These are phyloP conservation scores for Eubucco bourcierii DNA, from an alignment of 2,113 vertebrate species.

Conservation along the genomic window DNA sequence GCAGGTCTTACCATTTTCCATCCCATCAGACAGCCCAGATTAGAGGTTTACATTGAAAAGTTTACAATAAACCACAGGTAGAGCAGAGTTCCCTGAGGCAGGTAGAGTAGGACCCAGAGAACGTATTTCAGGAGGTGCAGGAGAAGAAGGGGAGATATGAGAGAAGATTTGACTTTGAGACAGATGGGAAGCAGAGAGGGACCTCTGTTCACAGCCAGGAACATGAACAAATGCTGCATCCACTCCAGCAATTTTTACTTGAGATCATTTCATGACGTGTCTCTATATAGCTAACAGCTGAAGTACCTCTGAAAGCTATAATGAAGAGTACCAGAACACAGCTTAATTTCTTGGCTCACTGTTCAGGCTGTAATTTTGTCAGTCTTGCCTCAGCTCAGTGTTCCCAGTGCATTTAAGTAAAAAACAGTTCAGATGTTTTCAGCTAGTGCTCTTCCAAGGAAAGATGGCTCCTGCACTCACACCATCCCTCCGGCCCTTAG, in stretches of 20 bases:
- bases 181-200: slow-evolving; percentile 50
- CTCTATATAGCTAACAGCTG: slow-evolving; percentile 21
- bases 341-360: slow-evolving; percentile 36
- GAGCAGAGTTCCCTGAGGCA: background rate
- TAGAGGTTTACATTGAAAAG: background rate
- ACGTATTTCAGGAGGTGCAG: background rate
- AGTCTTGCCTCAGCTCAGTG: background rate
- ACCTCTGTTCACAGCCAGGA: slow-evolving; percentile 65
- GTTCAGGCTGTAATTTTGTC: background rate
- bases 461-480: background rate
- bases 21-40: background rate
- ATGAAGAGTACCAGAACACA: background rate
- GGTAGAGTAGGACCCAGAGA: background rate
- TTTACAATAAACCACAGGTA: background rate
- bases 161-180: background rate
- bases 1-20: background rate
- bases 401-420: background rate
- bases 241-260: slow-evolving; percentile 70
- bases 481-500: background rate
- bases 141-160: slow-evolving; percentile 4
- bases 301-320: slow-evolving; percentile 11
- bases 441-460: background rate
- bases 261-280: slow-evolving; percentile 53
- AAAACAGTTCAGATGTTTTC: background rate
- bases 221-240: slow-evolving; percentile 55